phyloP scores from a whole-genome alignment of 2,797 vertebrate species.

The Tauraco hartlaubi region DNA sequence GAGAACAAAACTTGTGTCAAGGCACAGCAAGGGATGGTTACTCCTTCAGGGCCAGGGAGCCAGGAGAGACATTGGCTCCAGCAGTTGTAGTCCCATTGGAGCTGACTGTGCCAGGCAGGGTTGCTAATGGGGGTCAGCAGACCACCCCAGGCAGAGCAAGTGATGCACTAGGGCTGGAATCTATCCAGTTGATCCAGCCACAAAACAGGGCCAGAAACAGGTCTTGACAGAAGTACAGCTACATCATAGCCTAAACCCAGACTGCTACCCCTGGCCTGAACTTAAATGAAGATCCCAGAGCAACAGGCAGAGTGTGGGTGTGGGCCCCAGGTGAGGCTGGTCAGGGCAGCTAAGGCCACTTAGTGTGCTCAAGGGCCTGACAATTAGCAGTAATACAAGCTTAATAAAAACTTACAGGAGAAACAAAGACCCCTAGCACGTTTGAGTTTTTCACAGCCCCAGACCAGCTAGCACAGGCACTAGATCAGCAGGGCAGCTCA shows the following conservation, averaged over 20 bases:
- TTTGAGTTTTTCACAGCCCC: not conserved
- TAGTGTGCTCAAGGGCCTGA: not conserved
- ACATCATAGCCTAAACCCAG: not conserved
- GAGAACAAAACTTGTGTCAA: not conserved
- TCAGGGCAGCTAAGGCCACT: not conserved
- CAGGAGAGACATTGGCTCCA: accelerated
- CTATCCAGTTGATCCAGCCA: not conserved
- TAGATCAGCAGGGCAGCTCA: not conserved
- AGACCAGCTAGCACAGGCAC: not conserved
- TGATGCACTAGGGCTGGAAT: not conserved
- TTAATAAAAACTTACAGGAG: not conserved
- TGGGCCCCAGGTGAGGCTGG: not conserved
- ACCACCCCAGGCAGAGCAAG: accelerated
- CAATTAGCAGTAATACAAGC: not conserved
- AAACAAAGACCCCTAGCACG: not conserved
- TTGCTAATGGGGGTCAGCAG: not conserved
- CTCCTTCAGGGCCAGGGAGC: not conserved
- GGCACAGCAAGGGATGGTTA: not conserved
- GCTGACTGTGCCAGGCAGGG: accelerated
- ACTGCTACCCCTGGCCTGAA: accelerated
- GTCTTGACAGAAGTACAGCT: not conserved
- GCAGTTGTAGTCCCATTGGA: no score
- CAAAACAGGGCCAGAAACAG: not conserved
- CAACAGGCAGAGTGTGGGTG: not conserved
- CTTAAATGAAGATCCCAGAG: not conserved